These are phyloP conservation scores for Amiota minor DNA, from an alignment of 2,888 invertebrate species.

Conservation along the genomic window DNA sequence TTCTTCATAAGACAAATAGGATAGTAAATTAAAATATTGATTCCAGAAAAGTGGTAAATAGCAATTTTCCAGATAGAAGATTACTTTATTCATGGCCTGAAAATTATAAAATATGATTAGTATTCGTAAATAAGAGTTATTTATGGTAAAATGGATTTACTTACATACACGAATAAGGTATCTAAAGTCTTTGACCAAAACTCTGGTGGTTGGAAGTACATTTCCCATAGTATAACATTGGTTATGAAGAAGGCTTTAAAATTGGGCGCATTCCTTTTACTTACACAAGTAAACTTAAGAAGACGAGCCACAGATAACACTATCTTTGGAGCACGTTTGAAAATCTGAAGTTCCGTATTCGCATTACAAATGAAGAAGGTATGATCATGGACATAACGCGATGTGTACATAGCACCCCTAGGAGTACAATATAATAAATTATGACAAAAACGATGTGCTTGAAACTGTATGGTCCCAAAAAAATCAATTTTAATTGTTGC, in stretches of 20 bases:
- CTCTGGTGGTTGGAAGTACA: not conserved
- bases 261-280: not conserved
- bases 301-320: not conserved
- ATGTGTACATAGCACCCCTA: not conserved
- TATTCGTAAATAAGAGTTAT: not conserved
- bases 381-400: constrained; percentile 2
- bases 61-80: constrained; percentile 22
- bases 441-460: not conserved
- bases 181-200: not conserved
- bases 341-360: not conserved
- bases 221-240: constrained; percentile 10
- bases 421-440: not conserved
- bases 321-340: not conserved
- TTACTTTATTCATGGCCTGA: constrained; percentile 38
- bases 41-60: constrained; percentile 39
- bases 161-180: constrained; percentile 2
- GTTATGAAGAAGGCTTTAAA: constrained; percentile 14
- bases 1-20: constrained; percentile 12
- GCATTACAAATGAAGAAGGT: constrained; percentile 18
- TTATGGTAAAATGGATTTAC: not conserved
- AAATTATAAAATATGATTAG: constrained; percentile 21
- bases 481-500: constrained; percentile 1
- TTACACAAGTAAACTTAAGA: not conserved
- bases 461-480: not conserved
- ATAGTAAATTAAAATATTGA: constrained; percentile 36